phyloP scores from a whole-genome alignment of 92 coral and sea anemone genomes.

The Metridium senile region DNA sequence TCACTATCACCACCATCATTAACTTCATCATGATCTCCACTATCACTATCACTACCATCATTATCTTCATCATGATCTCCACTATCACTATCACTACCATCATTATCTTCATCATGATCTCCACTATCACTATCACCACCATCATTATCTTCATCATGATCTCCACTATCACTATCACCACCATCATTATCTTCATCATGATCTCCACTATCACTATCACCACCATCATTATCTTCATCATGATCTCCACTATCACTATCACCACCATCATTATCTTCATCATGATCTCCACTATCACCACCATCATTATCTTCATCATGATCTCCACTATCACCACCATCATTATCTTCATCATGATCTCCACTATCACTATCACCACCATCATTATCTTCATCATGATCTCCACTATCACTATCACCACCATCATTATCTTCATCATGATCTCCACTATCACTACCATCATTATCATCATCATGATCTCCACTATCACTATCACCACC shows the following conservation, averaged over 20 bases:
- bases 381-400: no score
- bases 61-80: neutral
- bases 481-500: neutral
- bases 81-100: neutral
- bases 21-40: no score
- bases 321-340: no score
- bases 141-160: neutral
- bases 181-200: neutral
- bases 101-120: neutral
- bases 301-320: neutral
- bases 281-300: neutral
- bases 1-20: no score
- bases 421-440: neutral
- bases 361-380: no score
- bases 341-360: no score
- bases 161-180: neutral
- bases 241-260: neutral
- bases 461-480: neutral
- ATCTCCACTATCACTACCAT: neutral
- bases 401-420: no score
- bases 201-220: neutral
- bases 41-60: neutral
- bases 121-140: neutral
- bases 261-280: neutral
- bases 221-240: neutral